These are phyloP conservation scores for Brienomyrus brachyistius DNA, from an alignment of 2,113 vertebrate species.

Conservation along the genomic window DNA sequence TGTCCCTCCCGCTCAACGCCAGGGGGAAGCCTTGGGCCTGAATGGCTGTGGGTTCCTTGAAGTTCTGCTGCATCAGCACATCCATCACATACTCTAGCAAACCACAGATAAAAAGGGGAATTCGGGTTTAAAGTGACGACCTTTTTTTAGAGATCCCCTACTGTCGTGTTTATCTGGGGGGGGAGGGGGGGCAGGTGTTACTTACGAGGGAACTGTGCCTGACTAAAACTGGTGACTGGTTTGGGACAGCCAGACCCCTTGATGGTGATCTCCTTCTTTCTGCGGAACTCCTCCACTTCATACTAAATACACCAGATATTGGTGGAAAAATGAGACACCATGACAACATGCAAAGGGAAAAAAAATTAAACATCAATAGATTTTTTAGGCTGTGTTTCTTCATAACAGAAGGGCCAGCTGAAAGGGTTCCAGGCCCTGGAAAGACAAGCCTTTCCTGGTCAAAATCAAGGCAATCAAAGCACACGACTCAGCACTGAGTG, in stretches of 20 bases:
- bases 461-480: background rate
- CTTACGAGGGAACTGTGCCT: conserved; percentile 93
- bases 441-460: background rate
- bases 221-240: conserved; percentile 78
- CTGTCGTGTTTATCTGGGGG: background rate
- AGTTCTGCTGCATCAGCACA: conserved; percentile 83
- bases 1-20: conserved; percentile 89
- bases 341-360: background rate
- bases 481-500: background rate
- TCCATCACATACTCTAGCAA: conserved; percentile 89
- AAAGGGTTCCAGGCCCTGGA: background rate
- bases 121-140: background rate
- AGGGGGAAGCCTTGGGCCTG: conserved; percentile 94
- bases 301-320: conserved; percentile 54
- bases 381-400: background rate
- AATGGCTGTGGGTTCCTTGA: conserved; percentile 90
- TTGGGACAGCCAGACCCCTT: conserved; percentile 83
- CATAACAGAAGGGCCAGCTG: background rate
- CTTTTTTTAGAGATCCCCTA: background rate
- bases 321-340: background rate
- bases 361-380: background rate
- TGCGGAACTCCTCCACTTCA: conserved; percentile 80
- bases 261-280: conserved; percentile 90
- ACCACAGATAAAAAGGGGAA: background rate
- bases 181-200: conserved; percentile 25